Evolutionary conservation across 2,113 vertebrate genomes (phyloP).

Genomic region (Labrus mixtus): DNA sequence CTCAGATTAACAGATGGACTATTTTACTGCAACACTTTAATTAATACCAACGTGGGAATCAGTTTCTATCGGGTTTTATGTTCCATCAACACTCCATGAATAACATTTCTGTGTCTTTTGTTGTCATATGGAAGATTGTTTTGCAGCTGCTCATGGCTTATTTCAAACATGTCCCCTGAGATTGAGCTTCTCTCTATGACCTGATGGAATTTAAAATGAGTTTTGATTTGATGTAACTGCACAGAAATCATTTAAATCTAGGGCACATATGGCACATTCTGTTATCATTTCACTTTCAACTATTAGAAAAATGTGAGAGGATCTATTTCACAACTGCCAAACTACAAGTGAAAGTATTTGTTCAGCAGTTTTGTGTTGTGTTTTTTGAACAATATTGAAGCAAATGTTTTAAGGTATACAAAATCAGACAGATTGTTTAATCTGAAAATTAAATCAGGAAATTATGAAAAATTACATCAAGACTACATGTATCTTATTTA

Average conservation of each 20-base stretch:
- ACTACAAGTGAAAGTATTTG: neutral
- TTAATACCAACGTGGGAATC: conserved; percentile 45
- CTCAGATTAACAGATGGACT: conserved; percentile 57
- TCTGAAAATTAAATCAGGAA: too few species aligned
- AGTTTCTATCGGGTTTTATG: conserved; percentile 29
- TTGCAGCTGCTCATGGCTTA: conserved; percentile 19
- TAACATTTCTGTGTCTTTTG: conserved; percentile 26
- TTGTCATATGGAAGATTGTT: conserved; percentile 23
- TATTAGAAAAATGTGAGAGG: neutral
- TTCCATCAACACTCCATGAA: conserved; percentile 30
- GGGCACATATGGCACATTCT: conserved; percentile 12
- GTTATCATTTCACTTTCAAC: conserved; percentile 1
- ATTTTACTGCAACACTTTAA: conserved; percentile 51
- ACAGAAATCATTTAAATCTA: conserved; percentile 14
- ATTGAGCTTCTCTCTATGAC: conserved; percentile 4
- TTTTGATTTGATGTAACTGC: conserved; percentile 27
- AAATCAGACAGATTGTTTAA: too few species aligned
- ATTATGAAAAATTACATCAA: too few species aligned
- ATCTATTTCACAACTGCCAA: neutral
- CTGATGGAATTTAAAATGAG: conserved; percentile 17
- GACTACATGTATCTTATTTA: too few species aligned
- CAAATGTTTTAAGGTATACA: too few species aligned
- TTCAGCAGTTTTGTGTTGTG: too few species aligned
- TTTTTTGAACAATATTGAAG: too few species aligned
- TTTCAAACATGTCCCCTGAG: conserved; percentile 22